phyloP scores from a whole-genome alignment of 1,140 invertebrate species.

The Gryon sp. region DNA sequence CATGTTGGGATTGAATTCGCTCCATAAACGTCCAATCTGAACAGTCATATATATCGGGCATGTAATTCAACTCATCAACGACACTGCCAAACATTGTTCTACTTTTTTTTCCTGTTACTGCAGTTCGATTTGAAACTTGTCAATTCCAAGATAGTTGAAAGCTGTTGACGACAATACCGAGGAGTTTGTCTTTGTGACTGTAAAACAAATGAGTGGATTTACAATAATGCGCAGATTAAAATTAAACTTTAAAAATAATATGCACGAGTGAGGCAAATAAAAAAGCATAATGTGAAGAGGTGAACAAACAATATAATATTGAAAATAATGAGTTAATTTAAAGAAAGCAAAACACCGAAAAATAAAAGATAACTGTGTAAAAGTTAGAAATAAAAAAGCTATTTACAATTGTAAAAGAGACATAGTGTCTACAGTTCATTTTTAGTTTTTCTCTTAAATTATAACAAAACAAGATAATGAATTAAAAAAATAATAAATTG shows the following conservation, averaged over 20 bases:
- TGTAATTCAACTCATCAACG: constrained; percentile 44
- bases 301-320: constrained; percentile 3
- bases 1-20: constrained; percentile 36
- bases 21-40: constrained; percentile 54
- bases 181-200: constrained; percentile 41
- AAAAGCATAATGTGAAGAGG: constrained; percentile 9
- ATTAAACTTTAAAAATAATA: constrained; percentile 9
- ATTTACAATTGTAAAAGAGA: constrained; percentile 36
- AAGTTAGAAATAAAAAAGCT: constrained; percentile 16
- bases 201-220: constrained; percentile 15
- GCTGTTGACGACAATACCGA: constrained; percentile 20
- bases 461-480: constrained; percentile 6
- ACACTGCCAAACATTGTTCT: constrained; percentile 32
- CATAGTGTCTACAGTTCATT: too few relatives aligned
- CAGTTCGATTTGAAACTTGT: constrained; percentile 59
- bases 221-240: background rate
- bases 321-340: too few relatives aligned
- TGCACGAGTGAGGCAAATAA: constrained; percentile 51
- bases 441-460: background rate
- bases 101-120: constrained; percentile 32
- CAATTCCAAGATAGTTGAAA: constrained; percentile 56
- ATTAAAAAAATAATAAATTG: constrained; percentile 5
- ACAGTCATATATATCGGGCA: constrained; percentile 63
- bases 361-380: background rate
- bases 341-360: constrained; percentile 28